Conservation (phyloP, 2,888 invertebrate genomes). For the Pseudococcus viburni region DNA sequence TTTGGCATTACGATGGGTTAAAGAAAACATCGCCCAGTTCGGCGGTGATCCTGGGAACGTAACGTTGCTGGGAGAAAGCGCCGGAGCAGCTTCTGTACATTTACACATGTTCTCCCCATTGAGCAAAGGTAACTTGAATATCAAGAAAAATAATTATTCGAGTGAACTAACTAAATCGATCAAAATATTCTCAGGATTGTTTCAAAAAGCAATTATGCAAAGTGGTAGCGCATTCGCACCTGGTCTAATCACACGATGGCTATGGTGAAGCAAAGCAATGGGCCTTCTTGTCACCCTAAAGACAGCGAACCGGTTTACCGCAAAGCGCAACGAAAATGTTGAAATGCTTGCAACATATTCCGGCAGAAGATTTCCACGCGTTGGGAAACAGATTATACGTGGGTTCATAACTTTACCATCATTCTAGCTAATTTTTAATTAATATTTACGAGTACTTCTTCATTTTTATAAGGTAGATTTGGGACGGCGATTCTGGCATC, state of each 20-base stretch:
- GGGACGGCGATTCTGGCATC: background rate
- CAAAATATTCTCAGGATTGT: constrained; percentile 70
- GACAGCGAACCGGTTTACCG: constrained; percentile 79
- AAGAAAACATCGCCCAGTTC: background rate
- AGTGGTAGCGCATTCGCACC: constrained; percentile 76
- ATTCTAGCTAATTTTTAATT: no score
- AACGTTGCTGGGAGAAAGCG: background rate
- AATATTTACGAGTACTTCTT: background rate
- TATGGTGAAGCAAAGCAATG: constrained; percentile 72
- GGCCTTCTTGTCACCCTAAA: constrained; percentile 76
- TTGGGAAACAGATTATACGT: background rate
- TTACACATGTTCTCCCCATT: constrained; percentile 8
- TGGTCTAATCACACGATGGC: constrained; percentile 70
- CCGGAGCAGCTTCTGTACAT: background rate
- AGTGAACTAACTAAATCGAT: background rate
- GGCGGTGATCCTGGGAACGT: background rate
- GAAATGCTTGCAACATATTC: constrained; percentile 77
- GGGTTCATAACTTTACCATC: background rate
- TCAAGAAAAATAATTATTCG: background rate
- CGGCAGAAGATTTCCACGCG: constrained; percentile 74
- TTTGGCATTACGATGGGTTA: background rate
- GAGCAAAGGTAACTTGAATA: background rate
- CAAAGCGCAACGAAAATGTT: constrained; percentile 74
- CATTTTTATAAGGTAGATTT: constrained; percentile 52
- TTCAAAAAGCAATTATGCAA: constrained; percentile 78